Evolutionary conservation across 2,888 invertebrate genomes (phyloP).

Genomic region (Ecliptopera silaceata): DNA sequence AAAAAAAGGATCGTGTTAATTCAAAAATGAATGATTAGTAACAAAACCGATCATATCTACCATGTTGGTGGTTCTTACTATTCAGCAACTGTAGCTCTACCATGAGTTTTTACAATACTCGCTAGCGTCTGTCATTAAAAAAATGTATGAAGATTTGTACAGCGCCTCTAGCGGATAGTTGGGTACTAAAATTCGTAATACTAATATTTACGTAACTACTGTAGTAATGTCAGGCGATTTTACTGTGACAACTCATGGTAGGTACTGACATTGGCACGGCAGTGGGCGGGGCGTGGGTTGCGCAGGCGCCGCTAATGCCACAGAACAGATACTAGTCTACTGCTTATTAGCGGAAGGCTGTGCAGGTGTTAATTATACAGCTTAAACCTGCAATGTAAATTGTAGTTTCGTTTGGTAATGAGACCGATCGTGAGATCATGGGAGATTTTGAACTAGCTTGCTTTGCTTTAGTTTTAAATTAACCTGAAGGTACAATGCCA

Average conservation of each 20-base stretch:
- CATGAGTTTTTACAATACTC: no score
- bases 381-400: slow-evolving; percentile 27
- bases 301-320: slow-evolving; percentile 48
- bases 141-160: background rate
- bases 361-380: slow-evolving; percentile 62
- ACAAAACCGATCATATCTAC: no score
- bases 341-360: slow-evolving; percentile 36
- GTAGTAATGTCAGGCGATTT: no score
- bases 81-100: no score
- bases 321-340: slow-evolving; percentile 5
- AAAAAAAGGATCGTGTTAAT: no score
- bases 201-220: no score
- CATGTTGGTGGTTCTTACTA: no score
- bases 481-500: background rate
- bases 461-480: background rate
- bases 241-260: no score
- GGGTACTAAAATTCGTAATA: no score
- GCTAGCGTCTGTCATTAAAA: no score
- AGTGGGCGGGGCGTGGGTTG: slow-evolving; percentile 56
- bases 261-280: slow-evolving; percentile 43
- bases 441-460: slow-evolving; percentile 28
- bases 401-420: slow-evolving; percentile 15
- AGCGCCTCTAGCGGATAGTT: no score
- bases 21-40: no score
- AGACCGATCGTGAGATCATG: slow-evolving; percentile 31